phyloP scores from a whole-genome alignment of 2,888 invertebrate species.

The Tipula confusa region DNA sequence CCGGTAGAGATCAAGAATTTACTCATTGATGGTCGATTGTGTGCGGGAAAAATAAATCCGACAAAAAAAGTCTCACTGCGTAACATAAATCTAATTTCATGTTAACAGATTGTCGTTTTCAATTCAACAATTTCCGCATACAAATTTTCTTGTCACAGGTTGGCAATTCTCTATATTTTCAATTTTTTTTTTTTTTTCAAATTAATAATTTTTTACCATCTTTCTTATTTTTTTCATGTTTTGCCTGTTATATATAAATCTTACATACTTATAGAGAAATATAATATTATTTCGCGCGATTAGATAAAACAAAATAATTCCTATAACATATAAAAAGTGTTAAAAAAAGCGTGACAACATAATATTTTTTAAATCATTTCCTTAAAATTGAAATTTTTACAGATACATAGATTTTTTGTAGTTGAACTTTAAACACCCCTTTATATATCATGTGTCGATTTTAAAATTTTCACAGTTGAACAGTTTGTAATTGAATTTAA shows the following conservation, averaged over 20 bases:
- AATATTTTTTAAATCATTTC: slow-evolving; percentile 7
- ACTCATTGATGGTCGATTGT: too few species aligned
- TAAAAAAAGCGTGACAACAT: slow-evolving; percentile 25
- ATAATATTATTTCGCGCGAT: not conserved
- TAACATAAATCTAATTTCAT: not conserved
- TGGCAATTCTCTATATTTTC: not conserved
- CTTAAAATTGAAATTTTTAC: not conserved
- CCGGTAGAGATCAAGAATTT: too few species aligned
- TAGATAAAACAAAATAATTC: not conserved
- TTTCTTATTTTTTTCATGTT: not conserved
- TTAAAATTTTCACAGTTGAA: slow-evolving; percentile 20
- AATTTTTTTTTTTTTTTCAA: not conserved
- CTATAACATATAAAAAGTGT: slow-evolving; percentile 16
- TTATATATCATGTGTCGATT: not conserved
- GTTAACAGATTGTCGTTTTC: not conserved
- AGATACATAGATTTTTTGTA: not conserved
- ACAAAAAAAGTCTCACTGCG: too few species aligned
- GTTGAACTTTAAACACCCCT: not conserved
- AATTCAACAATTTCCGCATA: not conserved
- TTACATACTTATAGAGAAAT: not conserved
- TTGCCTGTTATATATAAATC: not conserved
- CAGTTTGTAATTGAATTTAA: not conserved
- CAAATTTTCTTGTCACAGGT: not conserved
- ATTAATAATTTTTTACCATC: not conserved
- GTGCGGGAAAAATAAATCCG: too few species aligned